Percentiles rank a stretch among this genome's conserved stretches.
phyloP scores from a whole-genome alignment of 2,797 vertebrate species.

The Lepilemur septentrionalis region DNA sequence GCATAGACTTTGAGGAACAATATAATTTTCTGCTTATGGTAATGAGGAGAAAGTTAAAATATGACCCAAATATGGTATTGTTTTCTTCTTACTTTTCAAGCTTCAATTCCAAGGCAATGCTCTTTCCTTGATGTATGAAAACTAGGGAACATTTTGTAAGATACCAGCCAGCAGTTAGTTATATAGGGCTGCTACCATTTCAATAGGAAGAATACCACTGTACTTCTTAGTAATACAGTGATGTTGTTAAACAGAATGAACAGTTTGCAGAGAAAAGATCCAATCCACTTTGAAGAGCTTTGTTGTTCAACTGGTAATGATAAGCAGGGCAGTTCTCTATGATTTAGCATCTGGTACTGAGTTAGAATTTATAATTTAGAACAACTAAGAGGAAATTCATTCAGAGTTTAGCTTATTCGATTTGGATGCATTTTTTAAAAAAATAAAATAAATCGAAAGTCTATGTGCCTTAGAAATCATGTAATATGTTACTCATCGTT shows the following conservation, averaged over 20 bases:
- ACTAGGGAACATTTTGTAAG: conserved; percentile 61
- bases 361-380: conserved; percentile 65
- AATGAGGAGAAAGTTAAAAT: conserved; percentile 51
- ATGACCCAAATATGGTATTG: background rate
- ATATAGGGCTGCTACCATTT: conserved; percentile 52
- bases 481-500: conserved; percentile 43
- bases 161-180: conserved; percentile 34
- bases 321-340: conserved; percentile 67
- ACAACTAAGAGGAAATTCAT: conserved; percentile 68
- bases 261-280: conserved; percentile 63
- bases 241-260: conserved; percentile 61
- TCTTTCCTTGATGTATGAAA: conserved; percentile 57
- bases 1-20: background rate
- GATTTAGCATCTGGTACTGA: conserved; percentile 66
- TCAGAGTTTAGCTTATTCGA: conserved; percentile 43
- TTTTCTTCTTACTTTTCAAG: conserved; percentile 33
- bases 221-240: conserved; percentile 50
- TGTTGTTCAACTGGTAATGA: conserved; percentile 71
- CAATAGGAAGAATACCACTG: conserved; percentile 62
- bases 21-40: background rate
- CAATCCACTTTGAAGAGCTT: conserved; percentile 65
- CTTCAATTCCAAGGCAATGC: background rate
- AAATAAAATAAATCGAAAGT: conserved; percentile 22
- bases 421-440: background rate
- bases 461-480: conserved; percentile 29